Percentiles rank a stretch among this genome's conserved stretches.
Conservation (phyloP, 2,797 vertebrate genomes). For the Prionace glauca region DNA sequence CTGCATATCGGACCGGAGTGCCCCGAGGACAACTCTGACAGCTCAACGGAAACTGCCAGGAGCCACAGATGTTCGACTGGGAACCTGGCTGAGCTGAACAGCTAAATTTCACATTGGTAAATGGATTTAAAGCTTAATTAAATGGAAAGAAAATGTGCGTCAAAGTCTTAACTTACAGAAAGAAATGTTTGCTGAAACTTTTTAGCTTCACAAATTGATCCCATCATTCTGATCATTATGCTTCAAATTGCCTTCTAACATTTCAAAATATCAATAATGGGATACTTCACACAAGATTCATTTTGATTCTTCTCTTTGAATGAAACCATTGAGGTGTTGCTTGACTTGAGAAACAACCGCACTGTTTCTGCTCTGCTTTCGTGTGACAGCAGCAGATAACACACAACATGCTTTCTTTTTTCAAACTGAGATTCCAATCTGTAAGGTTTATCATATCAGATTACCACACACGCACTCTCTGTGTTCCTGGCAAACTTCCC, state of each 20-base stretch:
- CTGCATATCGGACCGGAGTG: background rate
- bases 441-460: background rate
- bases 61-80: background rate
- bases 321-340: background rate
- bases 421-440: too few species aligned
- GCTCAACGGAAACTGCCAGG: background rate
- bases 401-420: background rate
- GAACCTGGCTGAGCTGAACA: background rate
- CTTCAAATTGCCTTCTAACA: constrained; percentile 21
- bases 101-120: background rate
- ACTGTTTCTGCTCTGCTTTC: background rate
- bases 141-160: background rate
- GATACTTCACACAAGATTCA: background rate
- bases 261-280: background rate
- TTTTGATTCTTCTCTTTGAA: constrained; percentile 18
- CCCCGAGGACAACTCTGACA: background rate
- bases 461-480: background rate
- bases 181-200: constrained; percentile 3
- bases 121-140: constrained; percentile 2
- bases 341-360: background rate
- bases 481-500: background rate
- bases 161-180: background rate
- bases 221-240: background rate
- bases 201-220: constrained; percentile 8
- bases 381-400: background rate